These are phyloP conservation scores for Troilus luridus DNA, from an alignment of 2,888 invertebrate species.

Conservation along the genomic window DNA sequence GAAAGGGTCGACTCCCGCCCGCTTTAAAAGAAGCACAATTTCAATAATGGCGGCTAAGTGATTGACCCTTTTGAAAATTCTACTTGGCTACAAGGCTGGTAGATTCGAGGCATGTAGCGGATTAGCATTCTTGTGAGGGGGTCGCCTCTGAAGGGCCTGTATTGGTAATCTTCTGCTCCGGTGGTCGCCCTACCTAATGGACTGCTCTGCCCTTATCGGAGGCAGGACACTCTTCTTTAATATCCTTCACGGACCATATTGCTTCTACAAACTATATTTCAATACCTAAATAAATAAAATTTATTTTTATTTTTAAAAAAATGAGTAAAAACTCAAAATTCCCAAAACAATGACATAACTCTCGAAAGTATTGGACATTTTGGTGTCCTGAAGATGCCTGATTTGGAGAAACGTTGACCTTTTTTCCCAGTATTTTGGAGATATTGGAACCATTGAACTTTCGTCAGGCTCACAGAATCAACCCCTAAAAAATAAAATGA, in stretches of 20 bases:
- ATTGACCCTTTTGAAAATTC: constrained; percentile 58
- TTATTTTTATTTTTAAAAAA: no score
- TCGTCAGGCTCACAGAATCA: no score
- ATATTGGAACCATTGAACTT: no score
- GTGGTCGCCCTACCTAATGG: constrained; percentile 34
- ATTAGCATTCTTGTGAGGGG: constrained; percentile 62
- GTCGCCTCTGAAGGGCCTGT: constrained; percentile 53
- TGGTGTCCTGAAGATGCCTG: no score
- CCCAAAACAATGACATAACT: no score
- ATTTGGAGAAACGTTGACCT: no score
- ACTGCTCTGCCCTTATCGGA: neutral
- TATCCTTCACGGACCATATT: neutral
- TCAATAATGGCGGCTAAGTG: constrained; percentile 61
- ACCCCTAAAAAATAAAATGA: no score
- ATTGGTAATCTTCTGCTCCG: constrained; percentile 62
- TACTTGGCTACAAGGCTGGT: neutral
- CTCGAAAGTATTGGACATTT: no score
- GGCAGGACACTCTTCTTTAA: constrained; percentile 37
- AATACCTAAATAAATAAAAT: no score
- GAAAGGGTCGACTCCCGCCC: neutral
- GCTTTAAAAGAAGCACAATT: constrained; percentile 59
- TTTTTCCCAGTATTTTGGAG: no score
- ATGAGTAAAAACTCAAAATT: no score
- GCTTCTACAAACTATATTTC: neutral
- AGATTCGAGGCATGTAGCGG: constrained; percentile 63